A percentile compares a stretch with the other conserved stretches of the same genome.
Evolutionary conservation across 2,797 vertebrate genomes (phyloP).

Genomic region (Loriculus beryllinus): DNA sequence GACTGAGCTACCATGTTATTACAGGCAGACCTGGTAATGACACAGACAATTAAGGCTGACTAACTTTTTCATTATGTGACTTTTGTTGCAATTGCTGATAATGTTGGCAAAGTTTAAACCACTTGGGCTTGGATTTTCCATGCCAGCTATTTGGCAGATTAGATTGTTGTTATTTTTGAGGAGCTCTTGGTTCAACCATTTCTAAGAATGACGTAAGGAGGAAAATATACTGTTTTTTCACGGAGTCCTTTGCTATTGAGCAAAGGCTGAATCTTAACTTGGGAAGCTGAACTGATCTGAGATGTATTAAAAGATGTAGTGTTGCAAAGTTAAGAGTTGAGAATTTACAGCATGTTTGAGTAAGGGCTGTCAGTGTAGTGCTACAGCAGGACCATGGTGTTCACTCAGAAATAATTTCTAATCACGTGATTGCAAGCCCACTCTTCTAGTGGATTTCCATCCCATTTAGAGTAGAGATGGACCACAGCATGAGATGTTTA

Average conservation of each 20-base stretch:
- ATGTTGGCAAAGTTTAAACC: background rate
- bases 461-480: background rate
- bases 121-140: background rate
- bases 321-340: background rate
- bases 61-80: constrained; percentile 8
- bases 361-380: background rate
- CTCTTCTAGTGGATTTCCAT: background rate
- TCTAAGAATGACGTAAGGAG: background rate
- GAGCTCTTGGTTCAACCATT: background rate
- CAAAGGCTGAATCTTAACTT: background rate
- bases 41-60: constrained; percentile 38
- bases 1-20: constrained; percentile 8
- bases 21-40: constrained; percentile 5
- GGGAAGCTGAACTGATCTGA: background rate
- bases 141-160: background rate
- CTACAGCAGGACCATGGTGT: background rate
- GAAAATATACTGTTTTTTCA: background rate
- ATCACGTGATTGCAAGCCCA: background rate
- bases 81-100: constrained; percentile 35
- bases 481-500: background rate
- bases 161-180: background rate
- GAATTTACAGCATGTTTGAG: background rate
- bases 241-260: background rate
- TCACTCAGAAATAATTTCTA: background rate
- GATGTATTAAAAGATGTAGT: background rate